Evolutionary conservation across 2,888 invertebrate genomes (phyloP), one percentile per base, ranked within the genome.

Genomic region (Anorthoa munda): DNA sequence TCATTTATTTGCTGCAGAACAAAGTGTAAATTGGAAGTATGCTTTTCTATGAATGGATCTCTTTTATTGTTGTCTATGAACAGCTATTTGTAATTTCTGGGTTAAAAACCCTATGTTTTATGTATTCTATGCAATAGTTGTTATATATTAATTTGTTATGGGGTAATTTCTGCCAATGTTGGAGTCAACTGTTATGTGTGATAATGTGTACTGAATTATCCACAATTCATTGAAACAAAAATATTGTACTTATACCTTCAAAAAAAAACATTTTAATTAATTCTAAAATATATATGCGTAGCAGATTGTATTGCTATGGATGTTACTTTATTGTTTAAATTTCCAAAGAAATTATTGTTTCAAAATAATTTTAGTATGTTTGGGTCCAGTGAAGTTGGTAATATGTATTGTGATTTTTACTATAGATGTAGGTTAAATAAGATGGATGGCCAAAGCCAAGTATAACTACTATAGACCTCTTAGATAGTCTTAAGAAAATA

Each of bases 1-100:
- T 95, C 2, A 91, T 93, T 77, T 95, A 93, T 75, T 89, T 95
- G 72, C 86, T 95, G 56, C 92, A 93, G 68, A 94, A 91, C 72
- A 93, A 92, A 77, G 92, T 93, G 69, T 94, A 87, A 91, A 81
- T 39, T 46, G 23, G 2, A 65, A 70, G 21, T 74, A 67, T 65
- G 66, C 50, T 65, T 50, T 61, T 66, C 31, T 53, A 64, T 67
- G 13, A 23, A 64, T 72, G 64, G 80, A 81, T 84, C 77, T 78
- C 82, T 70, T 31, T 64, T 67, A 67, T 39, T 72, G 68, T 79
- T 79, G 58, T 67, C n/a, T 59, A 48, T 56, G 66, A 55, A 79
- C 66, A 76, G 79, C 55, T 79, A 56, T 70, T 53, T 76, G 53
- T 70, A 48, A 71, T 76, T 39, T 31, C 3, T 13, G 63, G 64